Evolutionary conservation across 2,888 invertebrate species (phyloP), one percentile per base, ranked within the genome.

Genomic region (Alsophila aescularia): DNA sequence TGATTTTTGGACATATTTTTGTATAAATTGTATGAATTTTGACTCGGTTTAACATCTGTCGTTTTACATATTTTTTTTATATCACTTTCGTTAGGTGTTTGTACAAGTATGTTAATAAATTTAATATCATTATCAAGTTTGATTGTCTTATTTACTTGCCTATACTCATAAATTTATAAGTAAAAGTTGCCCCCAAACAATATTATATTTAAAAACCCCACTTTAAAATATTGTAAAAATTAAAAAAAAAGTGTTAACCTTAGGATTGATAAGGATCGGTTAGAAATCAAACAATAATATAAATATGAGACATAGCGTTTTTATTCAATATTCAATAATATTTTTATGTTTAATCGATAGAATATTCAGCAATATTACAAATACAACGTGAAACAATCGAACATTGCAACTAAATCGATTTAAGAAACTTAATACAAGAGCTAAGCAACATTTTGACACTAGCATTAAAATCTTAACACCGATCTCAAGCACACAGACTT

Each of bases 361-460:
- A 91, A 90, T 90, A 91, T 90, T 83, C 77, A 90, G 90, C 89
- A 89, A 81, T 84, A 81, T 87, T 89, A 90, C 85, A 90, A 90
- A 90, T 90, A 91, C 89, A 91, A 91, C 90, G 82, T 84, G 84
- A 89, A 91, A 89, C 83, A 86, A 88, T 85, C 70, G 77, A 87
- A 88, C 78, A 81, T 80, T 76, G 91, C 91, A 90, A 91, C 82
- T 79, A 74, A 88, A 83, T 75, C 66, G 67, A 77, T 77, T 79
- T 81, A 81, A 77, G 62, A 89, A 90, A 90, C 90, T 87, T 89
- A 90, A 89, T 87, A 87, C 70, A 66, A 75, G 69, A 84, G 82
- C 85, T 69, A 78, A 81, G 84, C 85, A 81, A 83, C 81, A 73
- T 73, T 73, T 64, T 54, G 74, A 79, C 60, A 74, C 73, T 79